Evolutionary conservation across 1,140 invertebrate species (phyloP).

Genomic region (Maconellicoccus hirsutus): DNA sequence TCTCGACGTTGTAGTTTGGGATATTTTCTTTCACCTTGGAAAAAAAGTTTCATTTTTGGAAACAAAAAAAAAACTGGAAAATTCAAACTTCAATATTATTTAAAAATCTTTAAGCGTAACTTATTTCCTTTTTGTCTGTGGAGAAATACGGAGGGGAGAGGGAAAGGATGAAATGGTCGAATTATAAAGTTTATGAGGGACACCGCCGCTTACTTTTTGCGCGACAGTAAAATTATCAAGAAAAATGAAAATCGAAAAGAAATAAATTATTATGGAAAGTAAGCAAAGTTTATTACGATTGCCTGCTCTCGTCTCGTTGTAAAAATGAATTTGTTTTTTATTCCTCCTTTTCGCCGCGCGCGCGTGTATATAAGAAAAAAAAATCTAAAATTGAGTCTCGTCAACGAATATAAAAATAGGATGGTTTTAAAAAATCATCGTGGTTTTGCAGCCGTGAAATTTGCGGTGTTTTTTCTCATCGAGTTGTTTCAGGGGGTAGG

Average conservation of each 20-base stretch:
- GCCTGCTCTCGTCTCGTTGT: background rate
- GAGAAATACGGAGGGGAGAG: background rate
- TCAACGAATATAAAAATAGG: background rate
- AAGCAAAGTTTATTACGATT: conserved; percentile 5
- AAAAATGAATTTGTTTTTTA: background rate
- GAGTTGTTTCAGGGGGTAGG: no score
- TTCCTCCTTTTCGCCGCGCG: no score
- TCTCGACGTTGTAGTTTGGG: no score
- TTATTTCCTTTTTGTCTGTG: background rate
- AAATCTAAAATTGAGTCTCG: background rate
- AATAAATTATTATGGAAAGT: conserved; percentile 6
- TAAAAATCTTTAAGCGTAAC: background rate
- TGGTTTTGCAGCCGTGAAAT: no score
- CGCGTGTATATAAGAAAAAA: no score
- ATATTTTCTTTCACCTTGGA: no score
- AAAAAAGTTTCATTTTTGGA: background rate
- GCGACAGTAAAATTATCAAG: background rate
- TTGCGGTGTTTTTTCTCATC: no score
- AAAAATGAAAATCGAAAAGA: conserved; percentile 5
- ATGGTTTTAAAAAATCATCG: no score
- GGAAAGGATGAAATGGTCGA: background rate
- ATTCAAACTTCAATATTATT: background rate
- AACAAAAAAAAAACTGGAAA: conserved; percentile 6
- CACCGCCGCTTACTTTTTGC: background rate
- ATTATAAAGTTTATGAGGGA: conserved; percentile 4